phyloP scores from a whole-genome alignment of 2,797 vertebrate genomes.

The Notolepis coatsorum region DNA sequence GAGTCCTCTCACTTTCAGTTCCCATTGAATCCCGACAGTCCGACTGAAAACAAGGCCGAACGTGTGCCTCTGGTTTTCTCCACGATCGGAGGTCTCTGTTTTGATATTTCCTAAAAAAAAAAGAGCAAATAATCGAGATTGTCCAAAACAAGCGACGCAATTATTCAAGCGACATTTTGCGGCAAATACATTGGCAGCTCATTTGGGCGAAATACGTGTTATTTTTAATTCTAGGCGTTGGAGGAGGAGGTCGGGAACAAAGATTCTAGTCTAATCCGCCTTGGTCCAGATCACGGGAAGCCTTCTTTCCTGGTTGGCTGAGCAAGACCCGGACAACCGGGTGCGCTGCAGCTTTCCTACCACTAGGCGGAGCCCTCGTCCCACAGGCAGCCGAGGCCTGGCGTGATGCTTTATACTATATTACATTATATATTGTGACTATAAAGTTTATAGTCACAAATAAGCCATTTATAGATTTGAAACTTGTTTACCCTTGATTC shows the following conservation, averaged over 20 bases:
- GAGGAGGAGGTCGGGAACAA: constrained; percentile 69
- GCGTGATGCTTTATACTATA: no score
- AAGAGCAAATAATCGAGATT: constrained; percentile 28
- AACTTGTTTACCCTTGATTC: no score
- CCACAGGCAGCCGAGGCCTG: no score
- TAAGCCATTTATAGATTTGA: no score
- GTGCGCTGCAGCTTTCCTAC: fast-evolving
- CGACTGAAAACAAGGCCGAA: constrained; percentile 38
- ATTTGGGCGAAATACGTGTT: not conserved
- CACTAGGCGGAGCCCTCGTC: constrained; percentile 50
- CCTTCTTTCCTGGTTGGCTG: constrained; percentile 80
- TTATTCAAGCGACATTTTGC: constrained; percentile 1
- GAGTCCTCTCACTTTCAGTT: constrained; percentile 69
- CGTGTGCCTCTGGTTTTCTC: constrained; percentile 47
- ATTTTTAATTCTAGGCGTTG: constrained; percentile 18
- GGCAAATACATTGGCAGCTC: constrained; percentile 25
- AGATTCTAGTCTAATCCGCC: constrained; percentile 79
- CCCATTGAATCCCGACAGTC: constrained; percentile 76
- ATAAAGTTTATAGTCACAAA: no score
- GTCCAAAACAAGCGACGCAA: not conserved
- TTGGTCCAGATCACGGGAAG: constrained; percentile 78
- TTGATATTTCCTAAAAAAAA: constrained; percentile 24
- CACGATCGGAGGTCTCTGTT: constrained; percentile 28
- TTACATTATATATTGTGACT: no score
- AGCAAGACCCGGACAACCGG: constrained; percentile 71